A percentile compares a stretch with the other conserved stretches of the same genome.
These are phyloP conservation scores for Salvelinus fontinalis DNA, from an alignment of 2,113 vertebrate genomes.

Conservation along the genomic window DNA sequence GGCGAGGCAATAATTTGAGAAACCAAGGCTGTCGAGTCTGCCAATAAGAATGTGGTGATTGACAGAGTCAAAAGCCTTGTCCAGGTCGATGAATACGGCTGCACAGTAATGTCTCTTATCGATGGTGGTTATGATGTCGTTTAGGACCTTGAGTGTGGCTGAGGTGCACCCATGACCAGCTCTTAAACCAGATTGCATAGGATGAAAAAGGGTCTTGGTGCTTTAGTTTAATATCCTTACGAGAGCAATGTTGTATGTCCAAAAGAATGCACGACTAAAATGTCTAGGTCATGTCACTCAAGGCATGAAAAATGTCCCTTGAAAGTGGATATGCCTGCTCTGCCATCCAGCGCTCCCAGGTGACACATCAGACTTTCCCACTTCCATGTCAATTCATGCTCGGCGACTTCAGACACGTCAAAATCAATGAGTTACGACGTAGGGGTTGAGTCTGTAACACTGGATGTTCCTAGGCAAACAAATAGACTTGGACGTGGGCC, in stretches of 20 bases:
- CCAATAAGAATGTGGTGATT: too few relatives aligned
- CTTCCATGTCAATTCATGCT: neutral
- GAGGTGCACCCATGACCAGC: too few relatives aligned
- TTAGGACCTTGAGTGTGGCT: too few relatives aligned
- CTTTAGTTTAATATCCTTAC: neutral
- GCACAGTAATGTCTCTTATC: too few relatives aligned
- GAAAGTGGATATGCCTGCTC: neutral
- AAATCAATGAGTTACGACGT: slow-evolving; percentile 53
- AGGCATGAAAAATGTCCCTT: neutral
- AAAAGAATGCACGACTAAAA: neutral
- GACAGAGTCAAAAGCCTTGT: too few relatives aligned
- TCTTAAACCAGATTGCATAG: too few relatives aligned
- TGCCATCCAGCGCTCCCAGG: neutral
- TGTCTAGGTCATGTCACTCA: slow-evolving; percentile 4
- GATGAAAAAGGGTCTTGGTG: too few relatives aligned
- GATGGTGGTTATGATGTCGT: too few relatives aligned
- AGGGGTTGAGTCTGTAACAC: slow-evolving; percentile 30
- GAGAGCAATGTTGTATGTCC: neutral
- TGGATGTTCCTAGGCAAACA: slow-evolving; percentile 50
- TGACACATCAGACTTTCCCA: neutral
- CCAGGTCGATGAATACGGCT: too few relatives aligned
- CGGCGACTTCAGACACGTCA: slow-evolving; percentile 22
- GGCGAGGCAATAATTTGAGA: too few relatives aligned
- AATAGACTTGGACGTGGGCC: slow-evolving; percentile 51
- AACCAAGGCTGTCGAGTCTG: too few relatives aligned